Conservation (phyloP, 2,113 vertebrate genomes). For the Macrotus californicus region DNA sequence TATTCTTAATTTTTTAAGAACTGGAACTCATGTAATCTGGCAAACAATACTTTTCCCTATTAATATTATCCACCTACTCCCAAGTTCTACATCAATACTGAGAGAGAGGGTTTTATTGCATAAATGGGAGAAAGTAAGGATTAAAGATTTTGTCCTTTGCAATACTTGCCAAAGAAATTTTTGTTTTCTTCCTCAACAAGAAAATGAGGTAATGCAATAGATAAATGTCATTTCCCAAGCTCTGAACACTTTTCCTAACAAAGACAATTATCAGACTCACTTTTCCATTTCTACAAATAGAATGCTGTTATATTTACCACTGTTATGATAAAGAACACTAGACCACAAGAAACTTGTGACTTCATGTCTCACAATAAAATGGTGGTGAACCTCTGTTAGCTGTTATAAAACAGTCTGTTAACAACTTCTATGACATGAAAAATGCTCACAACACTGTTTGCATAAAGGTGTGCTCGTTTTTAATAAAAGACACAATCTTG, state of each 20-base stretch:
- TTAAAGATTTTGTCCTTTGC: not conserved
- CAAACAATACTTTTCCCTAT: not conserved
- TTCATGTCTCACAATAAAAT: constrained; percentile 48
- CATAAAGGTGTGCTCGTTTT: not conserved
- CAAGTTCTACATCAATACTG: not conserved
- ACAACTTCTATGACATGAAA: constrained; percentile 11
- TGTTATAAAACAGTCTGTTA: constrained; percentile 28
- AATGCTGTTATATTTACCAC: constrained; percentile 43
- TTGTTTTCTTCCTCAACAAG: constrained; percentile 1
- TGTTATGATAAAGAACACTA: constrained; percentile 30
- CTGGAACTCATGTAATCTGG: not conserved
- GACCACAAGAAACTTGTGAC: constrained; percentile 45
- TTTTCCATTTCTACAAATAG: constrained; percentile 55
- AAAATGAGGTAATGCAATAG: not conserved
- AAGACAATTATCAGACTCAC: not conserved
- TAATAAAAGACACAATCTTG: not conserved
- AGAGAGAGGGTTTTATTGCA: not conserved
- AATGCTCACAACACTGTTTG: not conserved
- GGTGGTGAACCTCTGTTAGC: constrained; percentile 20
- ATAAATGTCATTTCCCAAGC: constrained; percentile 22
- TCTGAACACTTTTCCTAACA: constrained; percentile 25
- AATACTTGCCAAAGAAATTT: constrained; percentile 24
- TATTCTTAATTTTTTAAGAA: not conserved
- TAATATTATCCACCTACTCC: not conserved
- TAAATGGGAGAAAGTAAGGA: not conserved